Base-by-base conservation (phyloP, 92 coral and sea anemone genomes). In the Actinostola sp. region DNA sequence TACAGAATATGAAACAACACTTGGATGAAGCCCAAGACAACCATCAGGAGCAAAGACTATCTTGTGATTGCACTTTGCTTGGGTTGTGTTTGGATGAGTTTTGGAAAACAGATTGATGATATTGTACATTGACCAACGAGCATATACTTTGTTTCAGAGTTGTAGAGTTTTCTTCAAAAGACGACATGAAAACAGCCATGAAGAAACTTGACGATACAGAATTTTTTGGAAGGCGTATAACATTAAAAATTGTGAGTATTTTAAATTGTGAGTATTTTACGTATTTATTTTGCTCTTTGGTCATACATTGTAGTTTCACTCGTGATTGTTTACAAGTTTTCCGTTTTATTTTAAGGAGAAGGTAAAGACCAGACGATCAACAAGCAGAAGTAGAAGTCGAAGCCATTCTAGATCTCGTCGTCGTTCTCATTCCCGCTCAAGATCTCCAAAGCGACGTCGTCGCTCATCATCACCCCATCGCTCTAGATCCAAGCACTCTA, bases 161-260 rank as follows among this genome's bases (percentile, higher is more conserved):
- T 71, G 99, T 95, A 2, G 99, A 95, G 82, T 95, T 95, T 60
- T 80, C 84, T 11, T 34, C 91, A n/a, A 95, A 86, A 73, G 99
- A 95, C 10, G 99, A 95, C 87, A 95, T 95, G 99, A 95, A 92
- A 81, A 75, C 74, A 50, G 99, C 99, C 5, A 24, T 95, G 68
- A 95, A 84, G 61, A 95, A 95, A 68, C 78, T 95, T 53, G 97
- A 95, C 75, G 99, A 92, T 41, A 66, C 89, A 33, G 99, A 95
- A 50, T 72, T 95, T 35, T 82, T 85, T 86, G 97, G 99, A 60
- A 84, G 84, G 49, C 87, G 86, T n/a, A 92, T 95, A 44, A 81
- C 84, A 45, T 81, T 95, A 30, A 85, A 92, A 79, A 63, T 95
- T 41, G 99, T 95, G 86, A 85, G 97, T 76, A 45, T 34, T 63